phyloP scores from a whole-genome alignment of 2,113 vertebrate species.

The Callipepla californica region DNA sequence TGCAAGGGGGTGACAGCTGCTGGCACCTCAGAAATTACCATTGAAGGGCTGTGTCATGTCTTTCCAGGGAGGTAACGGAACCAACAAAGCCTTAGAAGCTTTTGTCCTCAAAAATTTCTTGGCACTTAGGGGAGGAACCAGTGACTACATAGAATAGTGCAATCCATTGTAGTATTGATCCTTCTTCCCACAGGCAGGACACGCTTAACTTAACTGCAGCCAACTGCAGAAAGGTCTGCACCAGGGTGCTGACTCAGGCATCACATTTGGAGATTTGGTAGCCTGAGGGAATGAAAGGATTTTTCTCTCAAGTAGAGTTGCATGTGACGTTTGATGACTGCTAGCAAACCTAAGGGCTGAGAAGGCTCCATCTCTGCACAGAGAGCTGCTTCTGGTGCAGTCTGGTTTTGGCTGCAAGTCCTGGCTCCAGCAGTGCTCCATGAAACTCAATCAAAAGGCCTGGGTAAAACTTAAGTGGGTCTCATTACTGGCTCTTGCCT shows the following conservation, averaged over 20 bases:
- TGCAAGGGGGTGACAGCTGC: neutral
- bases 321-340: neutral
- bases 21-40: neutral
- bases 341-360: neutral
- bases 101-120: conserved; percentile 1
- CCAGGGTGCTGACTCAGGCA: neutral
- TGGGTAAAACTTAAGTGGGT: neutral
- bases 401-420: neutral
- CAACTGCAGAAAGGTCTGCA: neutral
- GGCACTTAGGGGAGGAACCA: neutral
- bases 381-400: neutral
- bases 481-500: neutral
- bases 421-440: neutral
- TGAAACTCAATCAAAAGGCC: neutral
- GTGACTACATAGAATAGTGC: neutral
- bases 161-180: neutral
- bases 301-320: neutral
- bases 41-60: neutral
- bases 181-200: neutral
- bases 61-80: neutral
- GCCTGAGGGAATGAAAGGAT: neutral
- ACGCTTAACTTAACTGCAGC: neutral
- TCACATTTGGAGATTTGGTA: neutral
- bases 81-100: neutral
- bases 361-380: neutral